These are phyloP conservation scores for Apotomis betuletana DNA, from an alignment of 2,888 invertebrate genomes.

Conservation along the genomic window DNA sequence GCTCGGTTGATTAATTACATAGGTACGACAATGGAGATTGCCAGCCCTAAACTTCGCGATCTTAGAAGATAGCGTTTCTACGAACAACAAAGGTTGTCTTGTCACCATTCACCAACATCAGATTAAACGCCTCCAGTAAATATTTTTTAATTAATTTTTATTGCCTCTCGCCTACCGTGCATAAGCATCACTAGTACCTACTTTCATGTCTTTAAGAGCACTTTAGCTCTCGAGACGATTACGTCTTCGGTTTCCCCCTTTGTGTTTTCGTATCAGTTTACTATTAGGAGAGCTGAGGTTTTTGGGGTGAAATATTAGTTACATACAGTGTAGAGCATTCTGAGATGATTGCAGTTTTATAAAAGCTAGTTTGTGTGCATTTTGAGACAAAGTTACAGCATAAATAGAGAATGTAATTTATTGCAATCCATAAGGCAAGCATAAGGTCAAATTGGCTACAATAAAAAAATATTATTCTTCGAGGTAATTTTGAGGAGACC, in stretches of 20 bases:
- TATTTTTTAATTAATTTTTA: constrained; percentile 1
- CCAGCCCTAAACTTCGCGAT: neutral
- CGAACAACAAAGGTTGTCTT: neutral
- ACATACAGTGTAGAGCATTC: too few relatives aligned
- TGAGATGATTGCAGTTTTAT: too few relatives aligned
- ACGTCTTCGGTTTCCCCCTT: neutral
- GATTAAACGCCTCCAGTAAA: neutral
- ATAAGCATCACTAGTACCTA: neutral
- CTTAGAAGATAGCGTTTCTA: constrained; percentile 3
- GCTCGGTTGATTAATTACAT: too few relatives aligned
- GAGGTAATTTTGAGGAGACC: too few relatives aligned
- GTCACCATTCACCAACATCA: neutral
- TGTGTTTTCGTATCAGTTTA: neutral
- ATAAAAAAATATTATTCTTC: too few relatives aligned
- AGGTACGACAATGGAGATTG: neutral
- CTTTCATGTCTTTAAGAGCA: neutral
- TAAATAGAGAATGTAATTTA: too few relatives aligned
- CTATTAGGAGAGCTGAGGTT: neutral
- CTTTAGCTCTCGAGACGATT: neutral
- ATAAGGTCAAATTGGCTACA: too few relatives aligned
- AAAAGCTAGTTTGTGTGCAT: too few relatives aligned
- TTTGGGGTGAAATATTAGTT: too few relatives aligned
- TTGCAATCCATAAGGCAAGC: too few relatives aligned
- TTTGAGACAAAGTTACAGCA: too few relatives aligned
- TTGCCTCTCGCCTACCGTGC: neutral